Conservation (phyloP, 2,113 vertebrate species). For the Tautogolabrus adspersus region DNA sequence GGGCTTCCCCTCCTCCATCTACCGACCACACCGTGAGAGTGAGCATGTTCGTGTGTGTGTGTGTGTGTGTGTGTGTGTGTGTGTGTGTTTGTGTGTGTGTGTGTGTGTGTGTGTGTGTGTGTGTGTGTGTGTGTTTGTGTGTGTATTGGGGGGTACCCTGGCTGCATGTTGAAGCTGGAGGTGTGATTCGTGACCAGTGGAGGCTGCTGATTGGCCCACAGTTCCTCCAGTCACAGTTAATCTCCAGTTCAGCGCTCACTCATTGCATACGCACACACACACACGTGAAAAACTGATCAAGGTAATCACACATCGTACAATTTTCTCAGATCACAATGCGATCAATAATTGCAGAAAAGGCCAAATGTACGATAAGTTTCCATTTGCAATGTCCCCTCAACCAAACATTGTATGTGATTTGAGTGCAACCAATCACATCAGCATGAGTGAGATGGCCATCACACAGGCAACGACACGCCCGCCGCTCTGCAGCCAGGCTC, state of each 20-base stretch:
- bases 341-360: too few species aligned
- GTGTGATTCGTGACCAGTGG: constrained; percentile 67
- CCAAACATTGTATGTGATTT: too few species aligned
- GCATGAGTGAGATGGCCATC: too few species aligned
- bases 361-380: too few species aligned
- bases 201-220: constrained; percentile 61
- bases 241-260: constrained; percentile 63
- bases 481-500: too few species aligned
- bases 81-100: constrained; percentile 5
- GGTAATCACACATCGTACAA: too few species aligned
- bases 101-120: neutral
- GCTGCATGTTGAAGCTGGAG: constrained; percentile 52
- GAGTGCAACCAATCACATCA: too few species aligned
- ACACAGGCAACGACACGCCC: too few species aligned
- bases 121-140: constrained; percentile 22
- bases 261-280: constrained; percentile 30
- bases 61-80: constrained; percentile 22
- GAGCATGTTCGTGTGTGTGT: too few species aligned
- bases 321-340: too few species aligned
- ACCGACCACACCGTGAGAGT: constrained; percentile 3
- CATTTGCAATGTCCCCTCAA: too few species aligned
- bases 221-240: constrained; percentile 48
- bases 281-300: neutral
- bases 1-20: constrained; percentile 56
- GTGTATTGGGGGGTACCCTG: constrained; percentile 15